Conservation (phyloP, 2,888 invertebrate genomes). For the Scaeva pyrastri region DNA sequence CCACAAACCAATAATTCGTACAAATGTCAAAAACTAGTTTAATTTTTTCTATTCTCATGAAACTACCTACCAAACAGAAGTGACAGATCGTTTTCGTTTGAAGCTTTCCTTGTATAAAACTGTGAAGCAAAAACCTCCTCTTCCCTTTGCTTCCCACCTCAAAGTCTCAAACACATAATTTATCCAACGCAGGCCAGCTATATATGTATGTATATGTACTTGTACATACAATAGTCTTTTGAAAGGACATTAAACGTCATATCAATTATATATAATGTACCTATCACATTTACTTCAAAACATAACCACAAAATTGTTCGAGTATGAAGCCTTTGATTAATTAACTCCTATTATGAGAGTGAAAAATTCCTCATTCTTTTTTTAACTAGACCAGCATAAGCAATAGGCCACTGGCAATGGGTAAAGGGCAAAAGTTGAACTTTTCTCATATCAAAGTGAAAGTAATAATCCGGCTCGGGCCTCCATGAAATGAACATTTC, state of each 20-base stretch:
- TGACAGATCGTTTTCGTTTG: background rate
- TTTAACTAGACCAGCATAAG: background rate
- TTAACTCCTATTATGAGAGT: slow-evolving; percentile 57
- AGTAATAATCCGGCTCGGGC: background rate
- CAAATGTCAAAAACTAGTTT: no score
- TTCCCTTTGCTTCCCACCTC: background rate
- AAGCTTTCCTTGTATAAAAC: background rate
- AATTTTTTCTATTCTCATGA: background rate
- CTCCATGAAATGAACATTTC: slow-evolving; percentile 4
- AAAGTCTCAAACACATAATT: background rate
- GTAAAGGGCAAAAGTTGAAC: slow-evolving; percentile 12
- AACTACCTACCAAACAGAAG: no score
- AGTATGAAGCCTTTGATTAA: slow-evolving; percentile 59
- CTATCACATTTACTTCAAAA: slow-evolving; percentile 25
- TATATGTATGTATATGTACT: no score
- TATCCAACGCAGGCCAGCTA: background rate
- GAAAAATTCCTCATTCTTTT: slow-evolving; percentile 32
- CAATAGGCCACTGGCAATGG: background rate
- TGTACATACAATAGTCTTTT: no score
- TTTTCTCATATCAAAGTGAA: slow-evolving; percentile 34
- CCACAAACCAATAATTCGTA: no score
- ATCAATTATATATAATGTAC: slow-evolving; percentile 31
- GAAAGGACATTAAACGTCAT: slow-evolving; percentile 4
- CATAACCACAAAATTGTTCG: slow-evolving; percentile 23
- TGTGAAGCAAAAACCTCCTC: background rate